Evolutionary conservation across 2,113 vertebrate species (phyloP), one percentile per base, ranked within the genome.

Genomic region (Nothocercus nigrocapillus): DNA sequence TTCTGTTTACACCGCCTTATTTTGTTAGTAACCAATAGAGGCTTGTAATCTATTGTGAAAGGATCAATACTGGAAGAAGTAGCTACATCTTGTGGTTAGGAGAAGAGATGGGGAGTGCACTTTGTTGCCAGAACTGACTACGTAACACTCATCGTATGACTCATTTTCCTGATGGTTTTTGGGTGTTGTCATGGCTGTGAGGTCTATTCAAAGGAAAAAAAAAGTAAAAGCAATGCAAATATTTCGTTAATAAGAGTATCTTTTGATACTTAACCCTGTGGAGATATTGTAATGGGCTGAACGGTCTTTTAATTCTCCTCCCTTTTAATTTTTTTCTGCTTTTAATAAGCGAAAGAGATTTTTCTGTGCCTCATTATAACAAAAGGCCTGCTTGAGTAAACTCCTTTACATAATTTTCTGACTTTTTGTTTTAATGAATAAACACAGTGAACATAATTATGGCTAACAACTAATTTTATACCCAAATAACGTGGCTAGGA

Each of bases 1-100:
- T 6, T 32, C 24, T 73, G 0, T 47, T 56, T 77, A 66, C 38
- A 19, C 2, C 30, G 59, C 21, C 5, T 0, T 0, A 0, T 38
- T 83, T 86, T 53, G 22, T 81, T 34, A 19, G 25, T 42, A 47
- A 44, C 19, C 47, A 67, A 49, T 40, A 45, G 38, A 53, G 67
- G 22, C 15, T 49, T 42, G 28, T 54, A 42, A 62, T 45, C 15
- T 21, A 4, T 7, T 70, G 40, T 63, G 34, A 40, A 86, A 44
- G 5, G 9, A 22, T 77, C 73, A 7, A 8, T 58, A 67, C 25
- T 59, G 62, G 76, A 80, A 69, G 18, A 84, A 27, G 19, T 5
- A 77, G 49, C 74, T 72, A 15, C 25, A 28, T 59, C 61, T 72
- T 58, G 61, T 3, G 1, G 28, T 42, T 61, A 19, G 51, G 68